Conservation (phyloP, 2,113 vertebrate genomes). For the Psammodynastes pulverulentus region DNA sequence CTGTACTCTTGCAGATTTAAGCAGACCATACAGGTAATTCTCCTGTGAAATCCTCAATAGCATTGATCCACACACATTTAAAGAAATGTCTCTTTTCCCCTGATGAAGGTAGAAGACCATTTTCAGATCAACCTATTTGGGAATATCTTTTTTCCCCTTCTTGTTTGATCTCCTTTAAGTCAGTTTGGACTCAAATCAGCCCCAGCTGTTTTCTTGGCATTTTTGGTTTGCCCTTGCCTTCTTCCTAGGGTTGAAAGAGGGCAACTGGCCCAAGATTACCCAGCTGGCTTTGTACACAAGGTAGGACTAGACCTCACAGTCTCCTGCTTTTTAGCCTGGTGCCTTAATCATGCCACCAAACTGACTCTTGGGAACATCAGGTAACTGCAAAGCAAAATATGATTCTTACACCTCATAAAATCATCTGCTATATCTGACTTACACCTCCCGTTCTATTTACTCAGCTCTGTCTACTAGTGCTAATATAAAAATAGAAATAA, state of each 20-base stretch:
- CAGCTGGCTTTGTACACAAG: background rate
- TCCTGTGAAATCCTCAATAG: background rate
- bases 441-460: background rate
- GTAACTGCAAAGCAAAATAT: background rate
- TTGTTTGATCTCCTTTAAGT: background rate
- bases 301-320: background rate
- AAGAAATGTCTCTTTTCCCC: background rate
- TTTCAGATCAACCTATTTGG: background rate
- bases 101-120: background rate
- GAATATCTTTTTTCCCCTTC: background rate
- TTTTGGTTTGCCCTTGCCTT: background rate
- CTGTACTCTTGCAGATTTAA: background rate
- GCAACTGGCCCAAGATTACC: background rate
- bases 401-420: background rate
- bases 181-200: background rate
- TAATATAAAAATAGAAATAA: too few species aligned
- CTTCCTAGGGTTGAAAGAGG: background rate
- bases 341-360: background rate
- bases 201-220: background rate
- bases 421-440: background rate
- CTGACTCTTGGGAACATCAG: background rate
- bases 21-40: background rate
- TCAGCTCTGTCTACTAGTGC: background rate
- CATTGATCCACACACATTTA: background rate
- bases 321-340: background rate